Base-by-base conservation (phyloP, 2,113 vertebrate genomes). In the Litocranius walleri region DNA sequence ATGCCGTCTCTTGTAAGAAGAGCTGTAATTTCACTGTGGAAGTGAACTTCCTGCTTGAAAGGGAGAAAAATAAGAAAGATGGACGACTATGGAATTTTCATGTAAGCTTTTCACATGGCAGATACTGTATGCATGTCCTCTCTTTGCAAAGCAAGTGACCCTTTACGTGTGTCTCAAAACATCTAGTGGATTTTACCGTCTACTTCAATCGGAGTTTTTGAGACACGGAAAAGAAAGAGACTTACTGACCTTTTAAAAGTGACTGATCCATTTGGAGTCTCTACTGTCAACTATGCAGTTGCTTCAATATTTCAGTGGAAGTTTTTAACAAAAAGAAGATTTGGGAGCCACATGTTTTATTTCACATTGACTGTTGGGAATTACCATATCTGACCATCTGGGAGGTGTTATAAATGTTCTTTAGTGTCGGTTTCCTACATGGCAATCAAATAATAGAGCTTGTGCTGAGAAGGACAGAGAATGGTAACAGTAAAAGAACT, bases 231-330 rank as follows among this genome's bases (percentile, higher is more conserved):
- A 74, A 92, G 91, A 97, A 91, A 95, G 84, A 98, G 95, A 94
- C 93, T 97, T 88, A 57, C 74, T 98, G 98, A 98, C 97, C 97
- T 98, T 98, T 98, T 97, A 97, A 98, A 97, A 97, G 64, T 2
- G 1, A 30, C 87, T 19, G 93, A 94, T 97, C 93, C 96, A 48
- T 96, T 90, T 96, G 89, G 27, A 90, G 91, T 62, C 50, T 92
- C 90, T 92, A 96, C 97, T 96, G 95, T 90, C 36, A 8, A 95
- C 91, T 97, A 90, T 67, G 61, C 88, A 0, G 88, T 86, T 85
- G 94, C 95, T 98, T 97, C 93, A 96, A 23, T 97, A 98, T 96
- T 97, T 98, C 97, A 96, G 80, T 92, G 84, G 87, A 97, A 61
- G 91, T 97, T 98, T 98, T 98, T 97, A 95, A 95, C 96, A 95